Evolutionary conservation across 2,888 invertebrate genomes (phyloP).

Genomic region (Formica aserva): DNA sequence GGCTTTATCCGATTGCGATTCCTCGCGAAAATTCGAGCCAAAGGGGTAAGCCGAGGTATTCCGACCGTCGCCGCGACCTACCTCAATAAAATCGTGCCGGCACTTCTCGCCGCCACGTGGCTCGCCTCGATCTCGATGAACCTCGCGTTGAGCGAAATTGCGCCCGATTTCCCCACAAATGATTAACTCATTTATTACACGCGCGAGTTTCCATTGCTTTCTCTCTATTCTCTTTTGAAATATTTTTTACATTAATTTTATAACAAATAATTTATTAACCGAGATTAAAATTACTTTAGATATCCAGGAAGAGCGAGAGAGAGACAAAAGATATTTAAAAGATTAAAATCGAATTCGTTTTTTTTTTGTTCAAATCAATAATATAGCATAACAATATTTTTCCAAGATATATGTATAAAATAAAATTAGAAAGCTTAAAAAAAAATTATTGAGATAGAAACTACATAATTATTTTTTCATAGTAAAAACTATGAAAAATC

Average conservation of each 20-base stretch:
- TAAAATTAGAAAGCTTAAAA: neutral
- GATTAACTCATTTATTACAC: constrained; percentile 22
- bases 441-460: neutral
- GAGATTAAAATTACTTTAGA: neutral
- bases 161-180: constrained; percentile 5
- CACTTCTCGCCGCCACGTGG: constrained; percentile 39
- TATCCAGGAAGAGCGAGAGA: neutral
- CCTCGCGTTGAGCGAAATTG: constrained; percentile 37
- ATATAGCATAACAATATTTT: neutral
- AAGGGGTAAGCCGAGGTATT: constrained; percentile 52
- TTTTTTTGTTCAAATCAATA: neutral
- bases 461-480: neutral
- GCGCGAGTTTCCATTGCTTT: neutral
- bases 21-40: constrained; percentile 67
- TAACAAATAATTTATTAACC: neutral
- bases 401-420: neutral
- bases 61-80: constrained; percentile 53
- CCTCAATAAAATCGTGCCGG: constrained; percentile 50
- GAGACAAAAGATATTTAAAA: neutral
- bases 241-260: neutral
- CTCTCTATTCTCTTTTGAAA: neutral
- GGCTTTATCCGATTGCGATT: constrained; percentile 76
- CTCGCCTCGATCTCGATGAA: constrained; percentile 45
- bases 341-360: neutral
- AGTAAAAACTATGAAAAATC: neutral